Conservation (phyloP, 2,888 invertebrate species). For the Prenolepis imparis region DNA sequence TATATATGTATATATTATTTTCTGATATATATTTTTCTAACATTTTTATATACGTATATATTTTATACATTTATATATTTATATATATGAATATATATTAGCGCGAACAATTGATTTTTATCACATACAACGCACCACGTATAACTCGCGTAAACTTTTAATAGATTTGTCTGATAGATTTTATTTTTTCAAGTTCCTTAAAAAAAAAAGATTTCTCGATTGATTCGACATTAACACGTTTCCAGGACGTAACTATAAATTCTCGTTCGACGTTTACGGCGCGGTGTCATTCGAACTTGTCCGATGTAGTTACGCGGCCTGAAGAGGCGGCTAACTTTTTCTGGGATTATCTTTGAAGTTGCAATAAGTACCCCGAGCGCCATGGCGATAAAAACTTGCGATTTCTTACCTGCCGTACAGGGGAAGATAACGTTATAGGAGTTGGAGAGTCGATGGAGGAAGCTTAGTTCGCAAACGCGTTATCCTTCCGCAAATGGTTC, state of each 20-base stretch:
- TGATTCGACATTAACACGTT: constrained; percentile 14
- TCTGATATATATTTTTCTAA: neutral
- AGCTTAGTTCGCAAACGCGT: constrained; percentile 53
- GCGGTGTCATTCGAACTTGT: constrained; percentile 21
- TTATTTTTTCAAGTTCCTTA: neutral
- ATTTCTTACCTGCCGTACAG: constrained; percentile 40
- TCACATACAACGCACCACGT: neutral
- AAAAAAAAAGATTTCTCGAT: neutral
- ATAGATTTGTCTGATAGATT: neutral
- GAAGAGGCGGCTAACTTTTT: constrained; percentile 42
- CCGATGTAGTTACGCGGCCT: constrained; percentile 21
- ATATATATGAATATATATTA: neutral
- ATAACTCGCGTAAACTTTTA: neutral
- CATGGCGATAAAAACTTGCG: constrained; percentile 49
- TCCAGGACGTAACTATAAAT: constrained; percentile 24
- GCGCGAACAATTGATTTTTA: neutral
- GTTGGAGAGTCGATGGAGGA: constrained; percentile 20
- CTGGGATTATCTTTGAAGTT: constrained; percentile 44
- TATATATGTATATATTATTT: neutral
- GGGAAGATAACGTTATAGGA: constrained; percentile 30
- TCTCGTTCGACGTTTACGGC: constrained; percentile 33
- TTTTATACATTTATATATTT: neutral
- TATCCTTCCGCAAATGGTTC: constrained; percentile 65
- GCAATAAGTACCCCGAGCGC: constrained; percentile 29
- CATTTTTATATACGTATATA: neutral